phyloP scores from a whole-genome alignment of 2,797 vertebrate genomes.

The Apogon talboti region DNA sequence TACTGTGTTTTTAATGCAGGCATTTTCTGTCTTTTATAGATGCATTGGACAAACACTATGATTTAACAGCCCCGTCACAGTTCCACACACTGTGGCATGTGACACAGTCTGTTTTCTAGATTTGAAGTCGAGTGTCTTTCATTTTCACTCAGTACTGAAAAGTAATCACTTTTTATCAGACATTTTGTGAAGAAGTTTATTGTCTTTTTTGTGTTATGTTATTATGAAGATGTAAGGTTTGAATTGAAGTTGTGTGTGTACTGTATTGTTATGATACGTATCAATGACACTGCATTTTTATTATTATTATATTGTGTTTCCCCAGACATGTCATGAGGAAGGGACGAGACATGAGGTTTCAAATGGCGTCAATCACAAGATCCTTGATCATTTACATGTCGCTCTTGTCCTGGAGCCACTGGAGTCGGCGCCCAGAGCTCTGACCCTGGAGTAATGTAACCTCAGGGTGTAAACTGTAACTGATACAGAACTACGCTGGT shows the following conservation, averaged over 20 bases:
- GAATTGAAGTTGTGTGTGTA: no score
- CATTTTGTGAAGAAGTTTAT: no score
- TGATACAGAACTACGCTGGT: not conserved
- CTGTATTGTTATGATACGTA: no score
- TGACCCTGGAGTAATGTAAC: slow-evolving; percentile 25
- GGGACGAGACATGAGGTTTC: slow-evolving; percentile 33
- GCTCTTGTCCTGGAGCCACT: slow-evolving; percentile 11
- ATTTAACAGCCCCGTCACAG: slow-evolving; percentile 27
- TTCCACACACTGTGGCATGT: slow-evolving; percentile 32
- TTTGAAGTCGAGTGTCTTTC: no score
- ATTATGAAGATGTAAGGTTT: no score
- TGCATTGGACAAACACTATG: slow-evolving; percentile 9
- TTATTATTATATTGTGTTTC: slow-evolving; percentile 42
- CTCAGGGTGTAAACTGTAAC: slow-evolving; percentile 21
- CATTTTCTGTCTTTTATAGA: not conserved
- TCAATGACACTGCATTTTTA: no score
- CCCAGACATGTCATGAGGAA: not conserved
- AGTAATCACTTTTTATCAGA: no score
- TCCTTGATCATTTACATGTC: slow-evolving; percentile 17
- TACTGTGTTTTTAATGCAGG: not conserved
- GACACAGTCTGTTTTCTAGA: no score
- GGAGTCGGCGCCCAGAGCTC: not conserved
- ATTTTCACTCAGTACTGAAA: no score
- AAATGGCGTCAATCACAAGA: slow-evolving; percentile 23
- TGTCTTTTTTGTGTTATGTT: no score